Base-by-base conservation (phyloP, 2,888 invertebrate genomes). In the Melieria crassipennis region DNA sequence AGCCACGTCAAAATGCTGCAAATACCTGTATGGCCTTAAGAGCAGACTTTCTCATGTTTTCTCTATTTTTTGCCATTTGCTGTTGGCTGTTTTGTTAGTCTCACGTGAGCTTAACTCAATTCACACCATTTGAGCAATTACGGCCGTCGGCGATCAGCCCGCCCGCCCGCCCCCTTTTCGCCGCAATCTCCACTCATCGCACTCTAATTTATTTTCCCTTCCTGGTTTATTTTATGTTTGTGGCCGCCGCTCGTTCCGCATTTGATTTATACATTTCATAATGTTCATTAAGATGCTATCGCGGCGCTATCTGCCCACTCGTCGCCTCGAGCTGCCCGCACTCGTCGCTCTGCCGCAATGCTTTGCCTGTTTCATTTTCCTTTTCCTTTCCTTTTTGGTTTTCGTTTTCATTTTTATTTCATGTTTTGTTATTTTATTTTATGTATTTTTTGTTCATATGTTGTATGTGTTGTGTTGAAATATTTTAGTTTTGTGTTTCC, bases 221-320 rank as follows among this genome's bases (percentile, higher is more conserved):
- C 55, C 30, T 30, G 7, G 11, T 48, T 46, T 11, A 50, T 66
- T 55, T 75, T 73, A 75, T 45, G 10, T 57, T 56, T 63, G 5
- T 13, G 50, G 10, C n/a, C 42, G n/a, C 42, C 30, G 4, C 48
- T 48, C 7, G 42, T 69, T 56, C 11, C 46, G 63, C 79, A 81
- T 82, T 81, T 82, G 81, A 81, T 81, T 82, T 82, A 81, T 82
- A 78, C 78, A 73, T 78, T 80, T 80, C 79, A 79, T 78, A 80
- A 80, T 78, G 79, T 81, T 81, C 82, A 81, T 81, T 82, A 81
- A 82, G 81, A 82, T 81, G 78, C 77, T 82, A 81, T 81, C 82
- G 79, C 77, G 30, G 30, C 30, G 30, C 30, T 30, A 30, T 30
- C 1, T 30, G 30, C 30, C 30, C 30, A 2, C 30, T 30, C 30